Base-by-base conservation (phyloP, 2,888 invertebrate genomes). In the Empis livida region DNA sequence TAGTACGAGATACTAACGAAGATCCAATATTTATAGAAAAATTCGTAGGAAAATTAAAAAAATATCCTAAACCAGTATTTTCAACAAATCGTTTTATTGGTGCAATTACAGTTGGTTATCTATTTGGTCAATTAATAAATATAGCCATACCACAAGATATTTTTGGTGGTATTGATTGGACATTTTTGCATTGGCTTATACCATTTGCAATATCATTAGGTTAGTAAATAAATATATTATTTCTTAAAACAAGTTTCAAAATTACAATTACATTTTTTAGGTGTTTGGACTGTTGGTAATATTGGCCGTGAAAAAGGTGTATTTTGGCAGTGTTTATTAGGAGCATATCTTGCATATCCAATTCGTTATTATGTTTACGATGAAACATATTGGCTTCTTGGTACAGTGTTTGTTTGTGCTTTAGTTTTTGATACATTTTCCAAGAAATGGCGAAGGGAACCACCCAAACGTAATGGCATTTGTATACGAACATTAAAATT, bases 221-320 rank as follows among this genome's bases (percentile, higher is more conserved):
- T 87, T 71, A 27, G 8, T 27, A 5, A n/a, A 6, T 9, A 27
- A 27, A 27, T 27, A 27, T 27, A 5, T 6, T 27, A 27, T 47
- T 51, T 40, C 31, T 37, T 2, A 38, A 15, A 35, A 44, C 31
- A 43, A 14, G 27, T 53, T 44, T 56, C n/a, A n/a, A n/a, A n/a
- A n/a, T n/a, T n/a, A n/a, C n/a, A n/a, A n/a, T n/a, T n/a, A n/a
- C n/a, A 55, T n/a, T 54, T 61, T 67, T 16, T 63, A 91, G 95
- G 93, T 56, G 86, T 92, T 0, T 88, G 91, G 83, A 74, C 82
- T 0, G 88, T 93, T 10, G 93, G 93, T 23, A 95, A 94, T 61
- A 83, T 94, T 52, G 94, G 94, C 0, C 76, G 83, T 2, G 85
- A 93, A 61, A 72, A 76, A 57, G 92, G 92, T 2, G 68, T 74